Conservation (phyloP, 2,888 invertebrate species). For the Melipona bicolor region DNA sequence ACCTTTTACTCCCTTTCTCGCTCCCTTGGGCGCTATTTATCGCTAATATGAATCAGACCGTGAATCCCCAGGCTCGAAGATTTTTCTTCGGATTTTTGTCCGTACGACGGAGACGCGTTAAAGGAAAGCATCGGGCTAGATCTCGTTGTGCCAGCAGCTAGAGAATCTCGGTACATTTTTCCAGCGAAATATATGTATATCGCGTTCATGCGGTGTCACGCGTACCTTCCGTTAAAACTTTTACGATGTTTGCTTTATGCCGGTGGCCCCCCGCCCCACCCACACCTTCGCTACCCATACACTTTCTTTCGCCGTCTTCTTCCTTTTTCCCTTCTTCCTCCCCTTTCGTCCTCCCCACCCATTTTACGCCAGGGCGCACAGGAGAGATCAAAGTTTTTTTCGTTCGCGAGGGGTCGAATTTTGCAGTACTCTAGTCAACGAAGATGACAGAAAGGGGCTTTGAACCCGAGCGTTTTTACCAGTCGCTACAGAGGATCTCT, state of each 20-base stretch:
- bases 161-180: background rate
- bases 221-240: slow-evolving; percentile 41
- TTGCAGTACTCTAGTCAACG: slow-evolving; percentile 48
- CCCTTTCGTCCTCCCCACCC: slow-evolving; percentile 55
- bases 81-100: background rate
- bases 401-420: slow-evolving; percentile 52
- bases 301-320: background rate
- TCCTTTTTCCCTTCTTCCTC: background rate
- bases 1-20: background rate
- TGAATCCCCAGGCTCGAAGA: background rate
- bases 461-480: slow-evolving; percentile 47
- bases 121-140: background rate
- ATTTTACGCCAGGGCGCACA: slow-evolving; percentile 51
- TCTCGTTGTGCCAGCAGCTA: too few species aligned
- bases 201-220: slow-evolving; percentile 33
- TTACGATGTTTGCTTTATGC: slow-evolving; percentile 61
- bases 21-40: background rate
- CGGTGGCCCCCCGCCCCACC: background rate
- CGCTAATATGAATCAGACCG: background rate
- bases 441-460: slow-evolving; percentile 39
- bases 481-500: slow-evolving; percentile 33
- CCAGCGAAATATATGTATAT: slow-evolving; percentile 2
- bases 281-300: background rate
- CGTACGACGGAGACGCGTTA: background rate
- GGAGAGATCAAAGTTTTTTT: slow-evolving; percentile 62